Evolutionary conservation across 2,888 invertebrate species (phyloP).

Genomic region (Hylaea fasciaria): DNA sequence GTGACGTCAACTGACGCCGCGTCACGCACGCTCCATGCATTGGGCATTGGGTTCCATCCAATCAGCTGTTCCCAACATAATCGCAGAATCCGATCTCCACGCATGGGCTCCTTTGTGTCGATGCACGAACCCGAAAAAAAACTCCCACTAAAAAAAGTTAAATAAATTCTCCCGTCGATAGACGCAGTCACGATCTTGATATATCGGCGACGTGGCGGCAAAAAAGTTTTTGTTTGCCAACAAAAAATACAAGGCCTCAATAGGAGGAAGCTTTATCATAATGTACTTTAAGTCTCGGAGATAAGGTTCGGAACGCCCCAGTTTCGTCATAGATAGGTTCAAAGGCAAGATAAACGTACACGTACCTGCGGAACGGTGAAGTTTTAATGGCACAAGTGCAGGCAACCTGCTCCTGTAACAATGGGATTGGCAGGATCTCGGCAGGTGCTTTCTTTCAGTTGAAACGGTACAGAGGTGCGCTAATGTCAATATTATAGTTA

Average conservation of each 20-base stretch:
- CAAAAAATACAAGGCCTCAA: constrained; percentile 20
- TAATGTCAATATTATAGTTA: background rate
- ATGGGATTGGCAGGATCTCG: background rate
- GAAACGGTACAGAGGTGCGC: background rate
- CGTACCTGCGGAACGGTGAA: constrained; percentile 15
- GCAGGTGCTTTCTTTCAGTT: constrained; percentile 6
- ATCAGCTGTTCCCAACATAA: constrained; percentile 19
- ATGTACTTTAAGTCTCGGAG: background rate
- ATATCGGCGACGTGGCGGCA: constrained; percentile 40
- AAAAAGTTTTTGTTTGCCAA: constrained; percentile 28
- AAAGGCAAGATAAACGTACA: constrained; percentile 1
- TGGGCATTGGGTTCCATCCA: background rate
- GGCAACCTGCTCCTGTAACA: background rate
- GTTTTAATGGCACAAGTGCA: constrained; percentile 10
- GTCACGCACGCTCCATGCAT: constrained; percentile 5
- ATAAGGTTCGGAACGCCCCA: constrained; percentile 6
- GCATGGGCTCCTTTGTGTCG: constrained; percentile 18
- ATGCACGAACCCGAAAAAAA: constrained; percentile 20
- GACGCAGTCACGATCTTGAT: constrained; percentile 42
- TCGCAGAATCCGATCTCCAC: constrained; percentile 18
- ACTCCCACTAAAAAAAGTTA: constrained; percentile 29
- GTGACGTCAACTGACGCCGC: background rate
- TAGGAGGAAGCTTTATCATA: background rate
- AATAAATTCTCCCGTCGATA: constrained; percentile 42
- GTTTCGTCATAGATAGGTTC: background rate